Conservation (phyloP, 2,888 invertebrate genomes). For the Apoderus coryli region DNA sequence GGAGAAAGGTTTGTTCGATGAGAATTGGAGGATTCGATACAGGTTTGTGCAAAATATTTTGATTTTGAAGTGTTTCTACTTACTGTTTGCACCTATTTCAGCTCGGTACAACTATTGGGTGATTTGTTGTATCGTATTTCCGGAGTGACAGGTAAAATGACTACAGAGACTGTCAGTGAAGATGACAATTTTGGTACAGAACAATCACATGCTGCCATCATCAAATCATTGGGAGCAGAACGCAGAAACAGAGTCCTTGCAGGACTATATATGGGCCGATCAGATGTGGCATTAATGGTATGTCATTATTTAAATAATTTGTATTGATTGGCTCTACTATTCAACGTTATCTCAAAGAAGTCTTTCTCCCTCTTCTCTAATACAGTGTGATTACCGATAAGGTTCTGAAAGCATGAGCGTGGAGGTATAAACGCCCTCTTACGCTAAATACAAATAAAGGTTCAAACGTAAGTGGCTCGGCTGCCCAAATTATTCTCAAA, state of each 20-base stretch:
- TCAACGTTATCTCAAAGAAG: too few relatives aligned
- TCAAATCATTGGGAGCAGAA: constrained; percentile 69
- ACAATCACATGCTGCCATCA: constrained; percentile 84
- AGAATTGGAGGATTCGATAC: constrained; percentile 94
- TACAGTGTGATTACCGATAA: too few relatives aligned
- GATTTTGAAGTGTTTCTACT: too few relatives aligned
- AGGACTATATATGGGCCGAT: constrained; percentile 92
- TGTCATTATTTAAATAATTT: too few relatives aligned
- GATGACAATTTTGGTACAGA: constrained; percentile 99
- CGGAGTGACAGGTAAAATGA: constrained; percentile 98
- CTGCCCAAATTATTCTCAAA: too few relatives aligned
- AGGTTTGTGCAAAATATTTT: constrained; percentile 24
- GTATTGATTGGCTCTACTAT: too few relatives aligned
- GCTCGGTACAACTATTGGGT: constrained; percentile 88
- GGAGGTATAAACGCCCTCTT: too few relatives aligned
- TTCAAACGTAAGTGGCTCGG: too few relatives aligned
- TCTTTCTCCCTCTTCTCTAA: too few relatives aligned
- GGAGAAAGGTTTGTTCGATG: constrained; percentile 89
- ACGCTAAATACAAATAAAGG: too few relatives aligned
- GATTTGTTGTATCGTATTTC: constrained; percentile 93
- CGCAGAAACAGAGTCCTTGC: constrained; percentile 85
- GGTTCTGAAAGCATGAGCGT: too few relatives aligned
- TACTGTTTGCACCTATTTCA: too few relatives aligned
- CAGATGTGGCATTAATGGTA: constrained; percentile 93
- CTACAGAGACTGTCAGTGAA: constrained; percentile 93